A percentile compares a stretch with the other conserved stretches of the same genome.
Evolutionary conservation across 2,888 invertebrate genomes (phyloP).

Genomic region (Catocala sponsa): DNA sequence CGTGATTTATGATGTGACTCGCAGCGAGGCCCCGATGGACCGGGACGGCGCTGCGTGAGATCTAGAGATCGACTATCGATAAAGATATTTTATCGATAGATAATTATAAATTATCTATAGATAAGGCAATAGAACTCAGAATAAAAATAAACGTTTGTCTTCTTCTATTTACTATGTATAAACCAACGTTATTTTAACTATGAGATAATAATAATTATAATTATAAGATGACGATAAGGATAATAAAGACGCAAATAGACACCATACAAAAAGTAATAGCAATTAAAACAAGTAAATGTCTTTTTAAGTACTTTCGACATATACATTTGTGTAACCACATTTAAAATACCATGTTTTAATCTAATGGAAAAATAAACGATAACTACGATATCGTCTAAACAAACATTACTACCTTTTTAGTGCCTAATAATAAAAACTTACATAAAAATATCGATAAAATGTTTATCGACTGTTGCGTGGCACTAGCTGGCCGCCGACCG

Average conservation of each 20-base stretch:
- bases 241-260: no score
- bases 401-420: constrained; percentile 4
- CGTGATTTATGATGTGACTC: constrained; percentile 85
- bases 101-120: constrained; percentile 5
- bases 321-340: no score
- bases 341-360: constrained; percentile 3
- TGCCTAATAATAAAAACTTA: constrained; percentile 16
- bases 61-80: constrained; percentile 58
- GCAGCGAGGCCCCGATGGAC: constrained; percentile 70
- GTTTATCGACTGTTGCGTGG: constrained; percentile 44
- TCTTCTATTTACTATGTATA: no score
- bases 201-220: no score
- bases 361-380: not conserved
- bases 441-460: constrained; percentile 33
- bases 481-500: constrained; percentile 72
- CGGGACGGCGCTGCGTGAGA: constrained; percentile 79
- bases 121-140: no score
- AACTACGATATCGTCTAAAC: constrained; percentile 1
- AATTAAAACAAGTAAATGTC: no score
- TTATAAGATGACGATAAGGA: no score
- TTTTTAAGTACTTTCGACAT: no score
- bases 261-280: no score
- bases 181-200: not conserved
- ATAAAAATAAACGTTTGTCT: no score
- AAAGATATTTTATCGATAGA: constrained; percentile 45